Evolutionary conservation across 2,888 invertebrate species (phyloP), one percentile per base, ranked within the genome.

Genomic region (Eupithecia subumbrata): DNA sequence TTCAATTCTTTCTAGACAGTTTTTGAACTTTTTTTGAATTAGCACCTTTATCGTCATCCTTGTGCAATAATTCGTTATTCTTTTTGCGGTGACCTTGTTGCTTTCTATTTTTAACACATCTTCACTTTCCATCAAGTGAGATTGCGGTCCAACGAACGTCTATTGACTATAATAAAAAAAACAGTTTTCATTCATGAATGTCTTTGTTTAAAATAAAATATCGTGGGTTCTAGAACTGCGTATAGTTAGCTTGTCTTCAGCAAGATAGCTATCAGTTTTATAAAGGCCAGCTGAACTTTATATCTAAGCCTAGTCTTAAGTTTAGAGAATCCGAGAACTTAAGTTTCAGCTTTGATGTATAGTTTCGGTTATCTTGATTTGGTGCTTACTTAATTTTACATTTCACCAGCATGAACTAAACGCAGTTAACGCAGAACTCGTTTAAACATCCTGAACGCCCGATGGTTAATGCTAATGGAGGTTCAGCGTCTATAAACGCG

Each of bases 261-360:
- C 68, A 67, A 67, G 68, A 68, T 45, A 5, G 25, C 16, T 68
- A 68, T 45, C 68, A 25, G 12, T 68, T 68, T 68, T 43, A 16
- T 25, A 30, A 34, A 34, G 30, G 8, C 34, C 22, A 68, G 68
- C 68, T 43, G 22, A 67, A 67, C 67, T 67, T 40, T 40, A 40
- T 67, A 25, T 25, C 25, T 68, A 43, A 25, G 45, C 67, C 40
- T 4, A 64, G 1, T 30, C 30, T 12, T 11, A n/a, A n/a, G n/a
- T n/a, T n/a, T n/a, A n/a, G n/a, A n/a, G n/a, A n/a, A n/a, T n/a
- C n/a, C n/a, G n/a, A 22, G 60, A 14, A 5, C 5, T 60, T 25
- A 25, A 25, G 60, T 60, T 60, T 60, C 2, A 60, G 64, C 34
- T 30, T 34, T 64, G 8, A 34, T 11, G 34, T 18, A 18, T 11